Conservation (phyloP, 1,140 invertebrate genomes). For the Armadillidium nasatum region DNA sequence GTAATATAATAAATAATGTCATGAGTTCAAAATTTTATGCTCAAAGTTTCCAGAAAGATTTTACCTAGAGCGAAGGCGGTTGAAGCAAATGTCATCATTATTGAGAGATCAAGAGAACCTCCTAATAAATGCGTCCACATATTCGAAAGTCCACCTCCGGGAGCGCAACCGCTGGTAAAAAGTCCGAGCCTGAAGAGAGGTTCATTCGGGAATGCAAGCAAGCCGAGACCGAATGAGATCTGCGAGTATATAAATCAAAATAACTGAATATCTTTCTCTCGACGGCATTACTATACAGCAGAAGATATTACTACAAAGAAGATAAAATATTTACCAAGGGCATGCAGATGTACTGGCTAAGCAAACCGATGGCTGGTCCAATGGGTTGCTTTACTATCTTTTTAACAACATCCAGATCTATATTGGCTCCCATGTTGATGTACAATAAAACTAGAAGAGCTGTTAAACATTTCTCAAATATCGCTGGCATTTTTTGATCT, state of each 20-base stretch:
- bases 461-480: background rate
- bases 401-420: constrained; percentile 50
- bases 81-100: constrained; percentile 19
- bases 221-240: constrained; percentile 9
- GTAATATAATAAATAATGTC: too few relatives aligned
- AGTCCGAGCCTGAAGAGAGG: background rate
- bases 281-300: too few relatives aligned
- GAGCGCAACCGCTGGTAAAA: background rate
- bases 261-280: too few relatives aligned
- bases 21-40: too few relatives aligned
- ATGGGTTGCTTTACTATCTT: constrained; percentile 48
- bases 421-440: constrained; percentile 50
- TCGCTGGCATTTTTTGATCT: background rate
- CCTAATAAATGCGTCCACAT: constrained; percentile 20
- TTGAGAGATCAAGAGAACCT: constrained; percentile 16
- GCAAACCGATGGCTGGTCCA: constrained; percentile 50
- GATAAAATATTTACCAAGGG: constrained; percentile 48
- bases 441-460: background rate
- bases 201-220: background rate
- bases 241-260: background rate
- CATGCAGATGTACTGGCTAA: constrained; percentile 51
- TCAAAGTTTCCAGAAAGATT: too few relatives aligned
- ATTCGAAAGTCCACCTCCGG: constrained; percentile 13
- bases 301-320: too few relatives aligned
- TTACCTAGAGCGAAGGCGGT: constrained; percentile 4